Conservation (phyloP, 2,113 vertebrate species). For the Gavialis gangeticus region DNA sequence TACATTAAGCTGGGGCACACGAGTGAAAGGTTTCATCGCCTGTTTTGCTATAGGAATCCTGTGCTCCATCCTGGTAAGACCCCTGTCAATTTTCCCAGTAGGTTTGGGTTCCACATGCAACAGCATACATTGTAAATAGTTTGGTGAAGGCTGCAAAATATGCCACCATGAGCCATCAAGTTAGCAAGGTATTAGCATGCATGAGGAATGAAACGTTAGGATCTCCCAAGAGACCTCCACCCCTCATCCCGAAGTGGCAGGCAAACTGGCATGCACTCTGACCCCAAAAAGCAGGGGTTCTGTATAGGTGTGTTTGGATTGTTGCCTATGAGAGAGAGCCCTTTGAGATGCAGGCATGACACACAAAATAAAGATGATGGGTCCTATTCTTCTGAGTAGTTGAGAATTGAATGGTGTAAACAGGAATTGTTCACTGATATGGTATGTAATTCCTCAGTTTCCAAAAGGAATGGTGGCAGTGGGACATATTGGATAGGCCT, state of each 20-base stretch:
- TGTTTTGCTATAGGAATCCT: conserved; percentile 79
- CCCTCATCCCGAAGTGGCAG: not conserved
- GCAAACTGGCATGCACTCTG: not conserved
- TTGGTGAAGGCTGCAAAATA: too few species aligned
- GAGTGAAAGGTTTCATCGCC: conserved; percentile 80
- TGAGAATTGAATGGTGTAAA: not conserved
- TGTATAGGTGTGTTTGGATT: not conserved
- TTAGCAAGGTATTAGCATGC: too few species aligned
- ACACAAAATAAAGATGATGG: not conserved
- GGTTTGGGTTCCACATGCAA: not conserved
- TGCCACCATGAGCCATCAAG: too few species aligned
- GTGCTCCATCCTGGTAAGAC: conserved; percentile 81
- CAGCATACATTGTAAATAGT: not conserved
- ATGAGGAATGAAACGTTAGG: too few species aligned
- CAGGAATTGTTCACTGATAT: not conserved
- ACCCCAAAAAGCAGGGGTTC: not conserved
- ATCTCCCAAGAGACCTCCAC: not conserved
- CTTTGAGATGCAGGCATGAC: not conserved
- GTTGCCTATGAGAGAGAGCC: not conserved
- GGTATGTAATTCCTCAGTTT: not conserved
- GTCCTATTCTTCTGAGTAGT: not conserved
- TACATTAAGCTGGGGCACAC: conserved; percentile 76
- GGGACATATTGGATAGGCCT: not conserved
- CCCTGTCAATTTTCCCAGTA: not conserved
- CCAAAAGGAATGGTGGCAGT: not conserved